Evolutionary conservation across 2,113 vertebrate genomes (phyloP), one percentile per base, ranked within the genome.

Genomic region (Odontophorus gujanensis): DNA sequence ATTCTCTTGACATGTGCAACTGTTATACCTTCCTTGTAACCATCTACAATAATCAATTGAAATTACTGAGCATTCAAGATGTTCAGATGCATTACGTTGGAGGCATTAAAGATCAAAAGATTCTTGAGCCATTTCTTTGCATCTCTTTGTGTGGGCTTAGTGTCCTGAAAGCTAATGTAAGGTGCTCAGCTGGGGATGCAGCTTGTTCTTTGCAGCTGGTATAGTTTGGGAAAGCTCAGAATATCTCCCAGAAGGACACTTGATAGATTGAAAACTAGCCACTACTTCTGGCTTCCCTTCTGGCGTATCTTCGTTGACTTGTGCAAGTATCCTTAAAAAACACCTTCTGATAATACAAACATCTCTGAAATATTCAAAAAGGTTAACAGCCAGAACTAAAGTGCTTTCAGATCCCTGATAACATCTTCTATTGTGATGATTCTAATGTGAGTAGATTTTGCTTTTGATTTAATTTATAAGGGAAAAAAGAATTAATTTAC

Each of bases 21-120:
- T 12, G 0, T 67, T 92, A 55, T 47, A 80, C 53, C 68, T 74
- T 92, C 67, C 69, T 94, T 79, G 85, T 40, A 81, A 38, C 32
- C 34, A 36, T 68, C 57, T 61, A 14, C 58, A 63, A 83, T 85
- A 72, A 95, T 89, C 83, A 76, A 92, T 85, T 95, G 72, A 85
- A 95, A 74, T 72, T 40, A 85, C 4, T 7, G 77, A 73, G 34
- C 36, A 7, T 90, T 79, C 67, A 65, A 45, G 55, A 65, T 4
- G 3, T 28, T 65, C 32, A 61, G 47, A 34, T 11, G 13, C 47
- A 48, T 76, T 93, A 36, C 81, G 25, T 65, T 50, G 67, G 34
- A 51, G 2, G 9, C 45, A 45, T 67, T 63, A 84, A 85, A 61
- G 25, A 61, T 0, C 48, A 42, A 85, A 77, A 85, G 20, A 28